Percentiles rank a stretch among this genome's conserved stretches.
These are phyloP conservation scores for Hippocampus mohnikei DNA, from an alignment of 2,113 vertebrate species.

Conservation along the genomic window DNA sequence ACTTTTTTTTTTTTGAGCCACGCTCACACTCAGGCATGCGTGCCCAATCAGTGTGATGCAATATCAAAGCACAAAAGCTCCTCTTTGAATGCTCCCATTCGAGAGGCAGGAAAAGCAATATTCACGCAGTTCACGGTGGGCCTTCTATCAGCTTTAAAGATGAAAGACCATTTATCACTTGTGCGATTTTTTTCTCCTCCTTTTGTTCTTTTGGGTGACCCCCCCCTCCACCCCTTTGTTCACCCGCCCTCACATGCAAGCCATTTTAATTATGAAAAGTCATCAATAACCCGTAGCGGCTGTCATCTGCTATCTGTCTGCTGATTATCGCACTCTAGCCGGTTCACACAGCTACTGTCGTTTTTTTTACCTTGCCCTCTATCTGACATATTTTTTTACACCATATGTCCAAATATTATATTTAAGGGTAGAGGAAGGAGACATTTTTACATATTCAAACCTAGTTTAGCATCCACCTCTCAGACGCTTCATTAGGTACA, in stretches of 20 bases:
- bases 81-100: slow-evolving; percentile 56
- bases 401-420: background rate
- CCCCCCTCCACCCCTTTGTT: slow-evolving; percentile 25
- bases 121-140: slow-evolving; percentile 34
- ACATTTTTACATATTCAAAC: background rate
- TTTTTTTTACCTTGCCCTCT: slow-evolving; percentile 31
- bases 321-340: slow-evolving; percentile 58
- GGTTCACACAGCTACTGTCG: slow-evolving; percentile 28
- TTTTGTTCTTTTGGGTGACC: slow-evolving; percentile 58
- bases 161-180: slow-evolving; percentile 70
- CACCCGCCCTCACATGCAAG: slow-evolving; percentile 21
- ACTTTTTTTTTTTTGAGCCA: background rate
- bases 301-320: slow-evolving; percentile 71
- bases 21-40: slow-evolving; percentile 7
- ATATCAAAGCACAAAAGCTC: slow-evolving; percentile 46
- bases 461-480: background rate
- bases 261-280: slow-evolving; percentile 74
- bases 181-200: slow-evolving; percentile 52
- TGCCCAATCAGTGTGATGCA: slow-evolving; percentile 12
- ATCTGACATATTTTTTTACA: background rate
- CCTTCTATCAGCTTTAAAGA: slow-evolving; percentile 60
- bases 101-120: slow-evolving; percentile 55
- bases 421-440: background rate
- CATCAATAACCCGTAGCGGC: slow-evolving; percentile 76
- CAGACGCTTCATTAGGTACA: too few relatives aligned